Percentiles rank a stretch among this genome's conserved stretches.
These are phyloP conservation scores for Threskiornis aethiopicus DNA, from an alignment of 2,797 vertebrate species.

Conservation along the genomic window DNA sequence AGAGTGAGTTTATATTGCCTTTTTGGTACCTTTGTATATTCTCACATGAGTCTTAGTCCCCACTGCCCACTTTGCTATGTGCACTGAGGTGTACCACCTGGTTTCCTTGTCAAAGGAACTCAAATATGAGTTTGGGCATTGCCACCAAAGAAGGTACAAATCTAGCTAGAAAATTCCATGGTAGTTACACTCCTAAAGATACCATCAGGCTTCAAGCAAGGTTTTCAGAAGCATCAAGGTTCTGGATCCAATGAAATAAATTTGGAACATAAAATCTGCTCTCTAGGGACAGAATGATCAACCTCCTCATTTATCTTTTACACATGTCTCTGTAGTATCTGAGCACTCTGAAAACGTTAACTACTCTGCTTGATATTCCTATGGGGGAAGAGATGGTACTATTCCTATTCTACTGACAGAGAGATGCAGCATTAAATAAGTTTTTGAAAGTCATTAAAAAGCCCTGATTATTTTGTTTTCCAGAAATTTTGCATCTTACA, in stretches of 20 bases:
- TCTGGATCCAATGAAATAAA: neutral
- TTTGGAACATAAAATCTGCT: neutral
- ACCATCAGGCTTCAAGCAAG: fast-evolving
- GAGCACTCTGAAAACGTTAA: neutral
- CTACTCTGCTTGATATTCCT: neutral
- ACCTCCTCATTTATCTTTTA: constrained; percentile 13
- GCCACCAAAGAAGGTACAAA: neutral
- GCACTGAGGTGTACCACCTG: neutral
- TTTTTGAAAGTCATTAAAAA: neutral
- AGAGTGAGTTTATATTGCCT: neutral
- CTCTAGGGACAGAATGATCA: neutral
- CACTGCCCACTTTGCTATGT: neutral
- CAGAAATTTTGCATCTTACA: neutral
- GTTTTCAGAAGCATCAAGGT: neutral
- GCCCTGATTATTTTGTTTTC: neutral
- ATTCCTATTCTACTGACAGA: neutral
- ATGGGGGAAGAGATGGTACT: neutral
- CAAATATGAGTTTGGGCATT: neutral
- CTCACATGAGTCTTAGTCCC: neutral
- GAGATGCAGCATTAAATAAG: neutral
- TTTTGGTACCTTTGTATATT: neutral
- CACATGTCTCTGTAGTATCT: neutral
- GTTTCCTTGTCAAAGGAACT: neutral
- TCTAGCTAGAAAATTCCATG: neutral
- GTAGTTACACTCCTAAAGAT: neutral